Conservation (phyloP, 2,888 invertebrate genomes). For the Melinaea marsaeus region DNA sequence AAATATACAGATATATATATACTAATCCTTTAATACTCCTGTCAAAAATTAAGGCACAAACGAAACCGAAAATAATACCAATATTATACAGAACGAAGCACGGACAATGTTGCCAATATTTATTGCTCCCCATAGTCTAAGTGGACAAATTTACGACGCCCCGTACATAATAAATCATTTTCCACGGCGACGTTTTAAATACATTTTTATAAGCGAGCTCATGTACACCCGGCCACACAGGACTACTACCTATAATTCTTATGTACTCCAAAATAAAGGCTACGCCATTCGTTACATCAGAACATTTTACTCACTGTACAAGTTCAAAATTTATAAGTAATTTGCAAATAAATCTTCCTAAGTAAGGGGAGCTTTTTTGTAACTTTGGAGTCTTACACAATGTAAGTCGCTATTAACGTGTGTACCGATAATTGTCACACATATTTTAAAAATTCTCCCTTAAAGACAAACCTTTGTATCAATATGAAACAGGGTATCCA, state of each 20-base stretch:
- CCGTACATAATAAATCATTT: conserved; percentile 70
- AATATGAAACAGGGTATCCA: conserved; percentile 42
- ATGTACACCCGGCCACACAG: conserved; percentile 43
- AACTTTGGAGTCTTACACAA: conserved; percentile 50
- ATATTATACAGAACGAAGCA: conserved; percentile 31
- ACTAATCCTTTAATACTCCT: background rate
- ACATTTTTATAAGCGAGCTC: conserved; percentile 75
- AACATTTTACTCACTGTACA: conserved; percentile 11
- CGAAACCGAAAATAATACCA: conserved; percentile 27
- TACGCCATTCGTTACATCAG: conserved; percentile 1
- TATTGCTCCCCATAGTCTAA: conserved; percentile 63
- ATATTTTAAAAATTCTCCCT: conserved; percentile 70
- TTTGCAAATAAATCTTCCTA: conserved; percentile 75
- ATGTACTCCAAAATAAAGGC: conserved; percentile 10
- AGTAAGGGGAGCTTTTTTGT: conserved; percentile 64
- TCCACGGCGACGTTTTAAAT: conserved; percentile 72
- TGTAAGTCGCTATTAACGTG: conserved; percentile 75
- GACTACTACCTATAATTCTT: conserved; percentile 10
- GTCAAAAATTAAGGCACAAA: conserved; percentile 19
- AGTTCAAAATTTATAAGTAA: conserved; percentile 72
- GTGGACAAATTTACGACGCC: conserved; percentile 76
- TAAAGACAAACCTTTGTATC: conserved; percentile 40
- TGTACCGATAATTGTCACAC: conserved; percentile 78
- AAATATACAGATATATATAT: background rate
- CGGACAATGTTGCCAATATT: conserved; percentile 48